phyloP scores from a whole-genome alignment of 2,113 vertebrate genomes.

The Lucifuga dentata region DNA sequence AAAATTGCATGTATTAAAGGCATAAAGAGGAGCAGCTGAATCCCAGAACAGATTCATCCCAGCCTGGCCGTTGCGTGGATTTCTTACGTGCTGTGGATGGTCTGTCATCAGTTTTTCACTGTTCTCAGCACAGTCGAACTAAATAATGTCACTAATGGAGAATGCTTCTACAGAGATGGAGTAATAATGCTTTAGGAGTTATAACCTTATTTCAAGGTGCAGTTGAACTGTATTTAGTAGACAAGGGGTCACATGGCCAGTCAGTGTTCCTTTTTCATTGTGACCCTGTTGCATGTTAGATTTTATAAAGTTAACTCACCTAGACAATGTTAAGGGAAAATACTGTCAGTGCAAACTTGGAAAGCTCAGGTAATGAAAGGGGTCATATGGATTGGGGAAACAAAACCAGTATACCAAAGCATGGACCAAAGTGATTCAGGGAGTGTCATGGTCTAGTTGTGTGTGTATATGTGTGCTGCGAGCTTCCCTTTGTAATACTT shows the following conservation, averaged over 20 bases:
- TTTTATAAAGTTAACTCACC: slow-evolving; percentile 8
- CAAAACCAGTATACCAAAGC: slow-evolving; percentile 15
- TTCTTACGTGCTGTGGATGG: slow-evolving; percentile 9
- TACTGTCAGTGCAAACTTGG: slow-evolving; percentile 6
- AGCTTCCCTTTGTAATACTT: slow-evolving; percentile 12
- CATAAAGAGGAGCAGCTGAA: slow-evolving; percentile 2
- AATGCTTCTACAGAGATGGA: slow-evolving; percentile 15
- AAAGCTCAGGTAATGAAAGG: slow-evolving; percentile 6
- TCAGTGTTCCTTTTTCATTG: slow-evolving; percentile 21
- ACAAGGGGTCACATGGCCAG: background rate
- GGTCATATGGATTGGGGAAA: background rate
- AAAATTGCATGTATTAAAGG: slow-evolving; percentile 6
- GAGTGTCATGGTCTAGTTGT: no score
- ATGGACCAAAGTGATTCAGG: slow-evolving; percentile 2
- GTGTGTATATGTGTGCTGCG: slow-evolving; percentile 38
- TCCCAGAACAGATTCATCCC: background rate
- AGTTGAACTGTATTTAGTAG: slow-evolving; percentile 3
- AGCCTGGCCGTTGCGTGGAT: background rate
- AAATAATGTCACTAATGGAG: no score
- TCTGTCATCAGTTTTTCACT: slow-evolving; percentile 18
- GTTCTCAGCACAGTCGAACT: no score
- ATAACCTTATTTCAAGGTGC: slow-evolving; percentile 18
- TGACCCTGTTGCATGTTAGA: slow-evolving; percentile 6
- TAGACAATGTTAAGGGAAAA: slow-evolving; percentile 16
- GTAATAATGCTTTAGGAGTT: slow-evolving; percentile 10